Percentiles rank a stretch among this genome's conserved stretches.
These are phyloP conservation scores for Corythornis vintsioides DNA, from an alignment of 2,113 vertebrate species.

Conservation along the genomic window DNA sequence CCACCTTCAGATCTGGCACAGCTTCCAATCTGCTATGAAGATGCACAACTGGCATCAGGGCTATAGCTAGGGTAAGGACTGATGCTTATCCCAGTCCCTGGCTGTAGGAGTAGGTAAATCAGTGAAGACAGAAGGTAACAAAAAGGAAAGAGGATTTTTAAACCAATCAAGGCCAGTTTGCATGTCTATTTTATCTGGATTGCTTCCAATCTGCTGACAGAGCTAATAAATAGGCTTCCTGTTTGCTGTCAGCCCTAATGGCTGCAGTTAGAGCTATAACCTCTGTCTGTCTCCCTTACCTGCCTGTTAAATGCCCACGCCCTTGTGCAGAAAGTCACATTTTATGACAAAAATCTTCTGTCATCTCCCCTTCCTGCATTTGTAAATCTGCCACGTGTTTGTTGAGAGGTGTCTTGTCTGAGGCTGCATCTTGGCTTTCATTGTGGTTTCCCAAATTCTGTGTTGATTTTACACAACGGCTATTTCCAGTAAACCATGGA, in stretches of 20 bases:
- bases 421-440: not conserved
- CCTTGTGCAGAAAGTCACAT: not conserved
- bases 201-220: not conserved
- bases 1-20: not conserved
- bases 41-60: not conserved
- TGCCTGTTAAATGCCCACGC: not conserved
- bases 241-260: not conserved
- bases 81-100: fast-evolving
- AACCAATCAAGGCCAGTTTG: not conserved
- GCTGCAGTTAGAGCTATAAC: not conserved
- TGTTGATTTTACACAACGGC: not conserved
- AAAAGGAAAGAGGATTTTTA: not conserved
- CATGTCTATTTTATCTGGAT: not conserved
- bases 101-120: not conserved
- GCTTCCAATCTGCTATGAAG: fast-evolving
- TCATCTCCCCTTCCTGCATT: not conserved
- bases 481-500: not conserved
- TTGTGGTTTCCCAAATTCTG: not conserved
- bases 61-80: not conserved
- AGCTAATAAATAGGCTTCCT: slow-evolving; percentile 14
- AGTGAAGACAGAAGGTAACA: not conserved
- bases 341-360: not conserved
- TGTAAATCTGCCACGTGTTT: not conserved
- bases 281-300: not conserved
- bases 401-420: not conserved